Conservation (phyloP, 2,888 invertebrate genomes). For the Limnephilus lunatus region DNA sequence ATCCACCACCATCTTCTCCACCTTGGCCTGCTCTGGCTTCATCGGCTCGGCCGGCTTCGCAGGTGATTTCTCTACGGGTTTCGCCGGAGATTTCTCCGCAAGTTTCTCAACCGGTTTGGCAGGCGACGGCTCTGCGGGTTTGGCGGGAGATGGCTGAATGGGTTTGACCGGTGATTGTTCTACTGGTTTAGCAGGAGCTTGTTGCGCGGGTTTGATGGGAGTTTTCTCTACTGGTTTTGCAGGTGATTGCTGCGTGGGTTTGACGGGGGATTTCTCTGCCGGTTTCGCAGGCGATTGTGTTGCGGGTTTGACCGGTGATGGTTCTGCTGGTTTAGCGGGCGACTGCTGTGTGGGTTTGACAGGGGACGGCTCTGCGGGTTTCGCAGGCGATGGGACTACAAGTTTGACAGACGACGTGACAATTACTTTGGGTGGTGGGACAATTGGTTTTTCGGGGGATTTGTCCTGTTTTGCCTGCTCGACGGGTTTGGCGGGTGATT, state of each 20-base stretch:
- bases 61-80: constrained; percentile 40
- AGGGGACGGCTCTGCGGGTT: constrained; percentile 37
- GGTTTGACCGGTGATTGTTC: constrained; percentile 32
- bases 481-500: constrained; percentile 46
- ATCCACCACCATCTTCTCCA: background rate
- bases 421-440: background rate
- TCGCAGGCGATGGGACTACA: background rate
- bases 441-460: constrained; percentile 6
- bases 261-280: constrained; percentile 22
- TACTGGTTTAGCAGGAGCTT: constrained; percentile 15
- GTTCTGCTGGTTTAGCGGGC: constrained; percentile 1
- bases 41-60: background rate
- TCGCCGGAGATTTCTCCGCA: constrained; percentile 4
- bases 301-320: constrained; percentile 27
- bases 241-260: constrained; percentile 51
- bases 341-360: constrained; percentile 48
- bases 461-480: constrained; percentile 31
- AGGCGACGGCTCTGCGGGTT: constrained; percentile 48
- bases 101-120: constrained; percentile 52
- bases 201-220: constrained; percentile 48
- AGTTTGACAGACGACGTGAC: background rate
- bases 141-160: constrained; percentile 16
- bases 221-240: constrained; percentile 52
- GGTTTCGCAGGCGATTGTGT: constrained; percentile 46
- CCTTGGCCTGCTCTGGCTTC: background rate